These are phyloP conservation scores for Seira musarum DNA, from an alignment of 2,888 invertebrate species.

Conservation along the genomic window DNA sequence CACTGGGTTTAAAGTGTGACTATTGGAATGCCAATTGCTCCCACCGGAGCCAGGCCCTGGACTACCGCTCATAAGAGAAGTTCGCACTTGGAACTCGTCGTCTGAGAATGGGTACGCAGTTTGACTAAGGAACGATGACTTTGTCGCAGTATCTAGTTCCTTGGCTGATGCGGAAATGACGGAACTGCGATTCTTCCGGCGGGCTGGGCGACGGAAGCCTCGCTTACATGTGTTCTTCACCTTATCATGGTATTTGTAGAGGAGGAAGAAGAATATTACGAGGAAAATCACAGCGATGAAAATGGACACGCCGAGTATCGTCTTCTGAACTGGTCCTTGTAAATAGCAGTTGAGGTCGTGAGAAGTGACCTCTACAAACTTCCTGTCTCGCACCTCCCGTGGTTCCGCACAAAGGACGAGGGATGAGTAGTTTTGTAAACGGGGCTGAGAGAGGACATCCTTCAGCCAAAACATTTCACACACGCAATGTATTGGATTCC, in stretches of 20 bases:
- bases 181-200: constrained; percentile 64
- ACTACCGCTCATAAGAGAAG: constrained; percentile 66
- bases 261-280: constrained; percentile 80
- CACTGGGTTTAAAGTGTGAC: constrained; percentile 60
- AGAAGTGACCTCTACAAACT: constrained; percentile 79
- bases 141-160: constrained; percentile 66
- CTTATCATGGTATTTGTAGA: constrained; percentile 86
- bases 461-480: constrained; percentile 87
- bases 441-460: constrained; percentile 74
- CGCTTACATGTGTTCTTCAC: constrained; percentile 84
- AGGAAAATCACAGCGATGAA: constrained; percentile 83
- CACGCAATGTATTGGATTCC: constrained; percentile 87
- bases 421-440: constrained; percentile 62
- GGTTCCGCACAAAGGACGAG: constrained; percentile 83
- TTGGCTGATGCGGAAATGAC: constrained; percentile 66
- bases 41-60: constrained; percentile 55
- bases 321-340: constrained; percentile 82
- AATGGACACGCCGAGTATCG: constrained; percentile 83
- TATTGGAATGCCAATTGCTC: constrained; percentile 40
- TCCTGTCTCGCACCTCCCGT: constrained; percentile 80
- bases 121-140: constrained; percentile 68
- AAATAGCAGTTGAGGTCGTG: constrained; percentile 88
- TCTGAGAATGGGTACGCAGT: constrained; percentile 67
- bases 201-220: constrained; percentile 62
- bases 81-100: constrained; percentile 66